These are phyloP conservation scores for Polydrusus cervinus DNA, from an alignment of 2,888 invertebrate species.

Conservation along the genomic window DNA sequence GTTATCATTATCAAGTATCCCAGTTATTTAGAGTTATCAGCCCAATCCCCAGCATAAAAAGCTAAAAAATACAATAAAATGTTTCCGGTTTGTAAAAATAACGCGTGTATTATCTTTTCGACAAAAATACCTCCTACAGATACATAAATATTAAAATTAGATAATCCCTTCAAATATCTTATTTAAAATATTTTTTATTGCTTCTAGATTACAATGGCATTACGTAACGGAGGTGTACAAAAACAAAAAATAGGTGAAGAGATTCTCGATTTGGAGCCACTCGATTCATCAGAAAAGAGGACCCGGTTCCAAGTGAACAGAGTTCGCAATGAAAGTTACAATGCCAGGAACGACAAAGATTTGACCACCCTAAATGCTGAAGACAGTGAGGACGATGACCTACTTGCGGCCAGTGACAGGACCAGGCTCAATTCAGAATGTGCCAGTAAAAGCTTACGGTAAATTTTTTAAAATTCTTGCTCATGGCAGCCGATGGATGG, in stretches of 20 bases:
- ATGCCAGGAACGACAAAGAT: slow-evolving; percentile 59
- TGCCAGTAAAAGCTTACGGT: slow-evolving; percentile 84
- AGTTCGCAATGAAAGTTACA: slow-evolving; percentile 73
- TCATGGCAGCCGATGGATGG: too few relatives aligned
- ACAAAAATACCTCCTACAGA: too few relatives aligned
- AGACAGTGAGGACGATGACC: slow-evolving; percentile 71
- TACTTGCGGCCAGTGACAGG: slow-evolving; percentile 71
- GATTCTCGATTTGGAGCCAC: slow-evolving; percentile 61
- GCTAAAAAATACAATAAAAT: too few relatives aligned
- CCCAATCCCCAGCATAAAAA: too few relatives aligned
- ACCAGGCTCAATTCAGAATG: slow-evolving; percentile 73
- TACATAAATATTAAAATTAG: too few relatives aligned
- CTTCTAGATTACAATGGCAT: slow-evolving; percentile 18
- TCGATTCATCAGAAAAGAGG: slow-evolving; percentile 68
- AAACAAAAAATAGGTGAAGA: slow-evolving; percentile 25
- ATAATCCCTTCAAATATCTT: too few relatives aligned
- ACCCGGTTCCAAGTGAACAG: slow-evolving; percentile 78
- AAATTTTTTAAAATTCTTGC: slow-evolving; percentile 47
- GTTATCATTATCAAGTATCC: too few relatives aligned
- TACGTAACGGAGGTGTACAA: slow-evolving; percentile 17
- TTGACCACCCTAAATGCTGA: slow-evolving; percentile 63
- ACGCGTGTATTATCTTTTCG: too few relatives aligned
- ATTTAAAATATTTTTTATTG: too few relatives aligned
- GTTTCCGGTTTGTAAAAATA: too few relatives aligned
- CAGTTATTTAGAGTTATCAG: too few relatives aligned